Evolutionary conservation across 2,888 invertebrate genomes (phyloP).

Genomic region (Pecten maximus): DNA sequence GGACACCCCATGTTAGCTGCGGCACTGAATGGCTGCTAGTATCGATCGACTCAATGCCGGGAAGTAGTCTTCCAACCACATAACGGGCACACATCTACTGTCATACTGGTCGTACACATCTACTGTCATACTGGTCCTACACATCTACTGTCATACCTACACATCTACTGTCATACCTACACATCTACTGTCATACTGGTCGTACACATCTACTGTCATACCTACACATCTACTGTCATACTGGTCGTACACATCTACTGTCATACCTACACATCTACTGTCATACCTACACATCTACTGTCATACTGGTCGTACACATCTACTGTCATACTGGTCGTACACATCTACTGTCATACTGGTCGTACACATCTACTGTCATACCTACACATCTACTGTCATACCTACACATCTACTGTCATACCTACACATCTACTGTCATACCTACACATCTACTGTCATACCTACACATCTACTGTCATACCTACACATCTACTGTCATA

Average conservation of each 20-base stretch:
- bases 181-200: neutral
- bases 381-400: neutral
- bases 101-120: neutral
- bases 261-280: neutral
- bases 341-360: neutral
- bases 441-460: slow-evolving; percentile 1
- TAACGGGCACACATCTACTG: neutral
- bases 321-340: neutral
- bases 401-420: neutral
- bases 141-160: neutral
- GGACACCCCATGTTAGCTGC: slow-evolving; percentile 27
- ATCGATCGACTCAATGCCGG: slow-evolving; percentile 15
- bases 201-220: neutral
- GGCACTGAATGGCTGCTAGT: slow-evolving; percentile 28
- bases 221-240: neutral
- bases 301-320: neutral
- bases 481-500: neutral
- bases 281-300: neutral
- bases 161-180: neutral
- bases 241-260: neutral
- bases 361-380: neutral
- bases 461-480: neutral
- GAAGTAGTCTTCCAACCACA: neutral
- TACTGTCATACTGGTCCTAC: neutral
- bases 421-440: neutral